Conservation (phyloP, 2,113 vertebrate genomes). For the Crotophaga sulcirostris region DNA sequence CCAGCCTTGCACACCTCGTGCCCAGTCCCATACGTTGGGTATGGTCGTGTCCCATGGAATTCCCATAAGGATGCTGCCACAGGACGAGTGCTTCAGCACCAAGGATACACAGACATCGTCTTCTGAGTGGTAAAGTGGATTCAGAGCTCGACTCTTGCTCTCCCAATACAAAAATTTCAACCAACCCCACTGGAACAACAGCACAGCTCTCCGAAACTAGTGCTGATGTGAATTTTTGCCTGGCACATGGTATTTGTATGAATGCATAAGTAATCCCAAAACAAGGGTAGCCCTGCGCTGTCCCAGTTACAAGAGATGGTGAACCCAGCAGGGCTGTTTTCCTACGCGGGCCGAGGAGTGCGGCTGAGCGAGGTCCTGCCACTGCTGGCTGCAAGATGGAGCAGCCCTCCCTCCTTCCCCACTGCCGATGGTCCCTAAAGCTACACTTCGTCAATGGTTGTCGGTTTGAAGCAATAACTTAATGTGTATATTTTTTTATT, state of each 20-base stretch:
- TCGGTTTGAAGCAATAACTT: background rate
- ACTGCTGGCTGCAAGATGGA: background rate
- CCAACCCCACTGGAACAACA: background rate
- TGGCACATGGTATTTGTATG: slow-evolving; percentile 23
- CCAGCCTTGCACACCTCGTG: background rate
- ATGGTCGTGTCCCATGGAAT: background rate
- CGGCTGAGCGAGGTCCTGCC: background rate
- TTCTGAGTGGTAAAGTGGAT: background rate
- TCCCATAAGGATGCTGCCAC: background rate
- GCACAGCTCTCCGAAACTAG: background rate
- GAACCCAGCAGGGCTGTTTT: background rate
- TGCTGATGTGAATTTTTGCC: slow-evolving; percentile 24
- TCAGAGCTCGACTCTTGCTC: background rate
- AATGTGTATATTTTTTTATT: background rate
- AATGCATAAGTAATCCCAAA: background rate
- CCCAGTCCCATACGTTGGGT: background rate
- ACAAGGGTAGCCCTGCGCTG: too few relatives aligned
- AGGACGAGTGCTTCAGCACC: background rate
- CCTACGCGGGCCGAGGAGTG: background rate
- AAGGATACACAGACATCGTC: background rate
- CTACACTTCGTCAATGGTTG: background rate
- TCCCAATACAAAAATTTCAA: background rate
- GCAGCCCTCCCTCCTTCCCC: background rate
- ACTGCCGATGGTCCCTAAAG: slow-evolving; percentile 39
- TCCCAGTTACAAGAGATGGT: background rate